Conservation (phyloP, 2,888 invertebrate species). For the Ichneumoninae sp. region DNA sequence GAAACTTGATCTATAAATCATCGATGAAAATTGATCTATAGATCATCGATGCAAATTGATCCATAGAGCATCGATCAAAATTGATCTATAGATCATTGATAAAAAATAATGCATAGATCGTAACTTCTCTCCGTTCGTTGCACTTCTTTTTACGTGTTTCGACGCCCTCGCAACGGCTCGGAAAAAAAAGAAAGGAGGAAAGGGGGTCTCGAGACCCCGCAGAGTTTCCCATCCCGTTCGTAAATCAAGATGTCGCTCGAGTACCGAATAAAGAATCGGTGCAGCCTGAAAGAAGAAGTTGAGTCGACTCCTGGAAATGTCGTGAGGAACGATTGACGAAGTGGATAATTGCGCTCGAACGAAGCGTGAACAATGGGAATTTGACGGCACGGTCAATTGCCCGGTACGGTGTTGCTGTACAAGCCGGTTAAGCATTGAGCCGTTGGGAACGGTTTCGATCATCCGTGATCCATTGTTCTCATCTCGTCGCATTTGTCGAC, state of each 20-base stretch:
- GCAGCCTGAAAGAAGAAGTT: neutral
- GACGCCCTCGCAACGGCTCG: neutral
- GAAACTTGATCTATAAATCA: neutral
- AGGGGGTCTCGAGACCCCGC: neutral
- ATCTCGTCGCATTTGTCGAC: slow-evolving; percentile 26
- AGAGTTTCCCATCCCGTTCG: neutral
- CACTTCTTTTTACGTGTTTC: neutral
- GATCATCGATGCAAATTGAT: neutral
- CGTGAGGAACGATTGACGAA: slow-evolving; percentile 13
- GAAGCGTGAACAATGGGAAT: slow-evolving; percentile 72
- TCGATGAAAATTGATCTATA: neutral
- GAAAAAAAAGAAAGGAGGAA: too few relatives aligned
- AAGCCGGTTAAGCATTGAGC: slow-evolving; percentile 20
- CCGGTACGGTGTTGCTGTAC: slow-evolving; percentile 38
- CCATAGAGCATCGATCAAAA: neutral
- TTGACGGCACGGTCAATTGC: slow-evolving; percentile 72
- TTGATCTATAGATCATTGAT: neutral
- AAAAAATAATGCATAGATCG: neutral
- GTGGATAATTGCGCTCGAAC: slow-evolving; percentile 59
- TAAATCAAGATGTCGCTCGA: neutral
- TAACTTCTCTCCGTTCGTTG: neutral
- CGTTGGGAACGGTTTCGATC: slow-evolving; percentile 75
- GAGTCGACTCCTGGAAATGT: neutral
- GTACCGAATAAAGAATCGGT: neutral
- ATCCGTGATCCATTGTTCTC: slow-evolving; percentile 75